Base-by-base conservation (phyloP, 1,140 invertebrate species). In the Ylistrum balloti region DNA sequence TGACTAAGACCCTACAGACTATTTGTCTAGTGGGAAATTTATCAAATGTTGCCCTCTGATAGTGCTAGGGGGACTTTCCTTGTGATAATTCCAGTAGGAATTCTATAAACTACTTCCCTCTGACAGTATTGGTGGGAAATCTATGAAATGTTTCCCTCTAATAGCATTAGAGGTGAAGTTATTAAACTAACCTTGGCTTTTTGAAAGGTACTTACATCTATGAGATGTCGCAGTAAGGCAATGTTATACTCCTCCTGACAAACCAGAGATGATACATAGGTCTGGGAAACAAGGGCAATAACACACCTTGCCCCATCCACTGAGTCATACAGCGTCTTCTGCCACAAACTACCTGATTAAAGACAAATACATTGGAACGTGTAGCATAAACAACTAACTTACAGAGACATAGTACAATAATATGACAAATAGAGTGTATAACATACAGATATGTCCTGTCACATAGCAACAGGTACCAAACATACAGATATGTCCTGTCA, bases 241-340 rank as follows among this genome's bases (percentile, higher is more conserved):
- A 96, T 93, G 87, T 95, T 95, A 88, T 94, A 95, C 90, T 96
- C 96, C 88, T 96, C 96, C 33, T 91, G 90, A 93, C 96, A 96
- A 0, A 96, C 93, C 85, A 91, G 90, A 33, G 95, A 96, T 3
- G 92, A 85, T 0, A 96, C 33, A 88, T 96, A 96, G 15, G 90
- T 86, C 5, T 89, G 38, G 20, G 94, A 94, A 9, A 96, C 15
- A 0, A 96, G 86, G 22, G 94, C 92, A 10, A 96, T 86, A 13
- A 96, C 91, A 88, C 94, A 94, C 28, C 89, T 86, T 22, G 94
- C 90, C 33, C 89, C 90, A 88, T 95, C 95, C 35, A 96, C 87
- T 87, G 94, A 93, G 13, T 94, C 86, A 90, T 96, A 96, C 35
- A 96, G 89, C 10, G 93, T 92, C 87, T 95, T 91, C 92, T 95